These are phyloP conservation scores for Tetrax tetrax DNA, from an alignment of 2,113 vertebrate genomes.

Conservation along the genomic window DNA sequence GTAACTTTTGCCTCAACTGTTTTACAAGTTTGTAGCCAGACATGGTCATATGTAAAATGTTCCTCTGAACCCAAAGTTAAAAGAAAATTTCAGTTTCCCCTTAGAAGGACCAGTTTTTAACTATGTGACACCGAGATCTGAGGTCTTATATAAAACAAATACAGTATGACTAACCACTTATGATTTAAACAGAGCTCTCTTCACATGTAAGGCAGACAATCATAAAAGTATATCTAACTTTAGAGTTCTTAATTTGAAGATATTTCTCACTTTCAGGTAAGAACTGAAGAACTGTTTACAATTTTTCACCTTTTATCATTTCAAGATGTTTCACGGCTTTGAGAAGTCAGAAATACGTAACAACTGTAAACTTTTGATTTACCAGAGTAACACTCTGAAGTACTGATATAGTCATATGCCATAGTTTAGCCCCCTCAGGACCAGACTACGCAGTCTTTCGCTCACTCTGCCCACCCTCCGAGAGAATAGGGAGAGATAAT, in stretches of 20 bases:
- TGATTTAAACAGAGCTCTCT: neutral
- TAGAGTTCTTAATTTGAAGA: neutral
- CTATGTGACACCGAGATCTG: neutral
- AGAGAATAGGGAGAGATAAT: too few species aligned
- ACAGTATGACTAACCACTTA: neutral
- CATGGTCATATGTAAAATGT: neutral
- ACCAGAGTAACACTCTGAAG: neutral
- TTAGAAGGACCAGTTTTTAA: neutral
- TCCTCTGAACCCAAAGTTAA: neutral
- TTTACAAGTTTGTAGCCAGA: neutral
- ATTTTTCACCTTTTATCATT: neutral
- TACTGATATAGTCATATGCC: too few species aligned
- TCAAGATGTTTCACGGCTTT: neutral
- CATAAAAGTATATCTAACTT: neutral
- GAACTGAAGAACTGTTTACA: neutral
- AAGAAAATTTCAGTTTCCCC: neutral
- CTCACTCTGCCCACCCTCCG: too few species aligned
- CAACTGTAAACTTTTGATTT: neutral
- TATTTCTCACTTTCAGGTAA: neutral
- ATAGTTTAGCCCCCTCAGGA: too few species aligned
- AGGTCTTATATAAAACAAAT: neutral
- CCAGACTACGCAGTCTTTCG: too few species aligned
- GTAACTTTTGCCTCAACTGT: neutral
- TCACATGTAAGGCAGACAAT: neutral
- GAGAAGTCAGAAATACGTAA: neutral